These are phyloP conservation scores for Fulica atra DNA, from an alignment of 2,113 vertebrate genomes.

Conservation along the genomic window DNA sequence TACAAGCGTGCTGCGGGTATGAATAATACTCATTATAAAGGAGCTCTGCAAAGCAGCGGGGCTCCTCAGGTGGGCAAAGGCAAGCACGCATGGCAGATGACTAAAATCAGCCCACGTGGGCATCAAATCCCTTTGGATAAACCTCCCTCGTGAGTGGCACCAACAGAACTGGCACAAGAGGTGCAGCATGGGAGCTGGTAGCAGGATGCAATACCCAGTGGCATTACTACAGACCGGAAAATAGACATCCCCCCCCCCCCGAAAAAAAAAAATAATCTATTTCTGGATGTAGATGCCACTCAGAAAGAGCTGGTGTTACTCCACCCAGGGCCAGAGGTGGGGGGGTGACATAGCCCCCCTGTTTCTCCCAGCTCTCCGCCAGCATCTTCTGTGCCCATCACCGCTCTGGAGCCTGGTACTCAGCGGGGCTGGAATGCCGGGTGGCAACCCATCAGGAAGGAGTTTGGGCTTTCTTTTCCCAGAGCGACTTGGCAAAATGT, in stretches of 20 bases:
- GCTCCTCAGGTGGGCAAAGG: not conserved
- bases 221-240: fast-evolving
- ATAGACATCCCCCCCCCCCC: not conserved
- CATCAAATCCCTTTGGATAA: not conserved
- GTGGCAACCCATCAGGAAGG: fast-evolving
- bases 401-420: fast-evolving
- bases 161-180: not conserved
- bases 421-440: fast-evolving
- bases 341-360: not conserved
- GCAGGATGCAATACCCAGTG: too few relatives aligned
- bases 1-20: not conserved
- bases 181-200: fast-evolving
- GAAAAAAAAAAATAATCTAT: not conserved
- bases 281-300: not conserved
- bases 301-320: not conserved
- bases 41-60: not conserved
- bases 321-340: fast-evolving
- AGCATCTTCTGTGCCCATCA: not conserved
- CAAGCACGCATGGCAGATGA: fast-evolving
- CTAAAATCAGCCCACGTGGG: not conserved
- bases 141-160: not conserved
- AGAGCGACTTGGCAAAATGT: not conserved
- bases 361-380: fast-evolving
- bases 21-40: not conserved
- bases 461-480: not conserved